Base-by-base conservation (phyloP, 2,888 invertebrate species). In the Diploptera punctata region DNA sequence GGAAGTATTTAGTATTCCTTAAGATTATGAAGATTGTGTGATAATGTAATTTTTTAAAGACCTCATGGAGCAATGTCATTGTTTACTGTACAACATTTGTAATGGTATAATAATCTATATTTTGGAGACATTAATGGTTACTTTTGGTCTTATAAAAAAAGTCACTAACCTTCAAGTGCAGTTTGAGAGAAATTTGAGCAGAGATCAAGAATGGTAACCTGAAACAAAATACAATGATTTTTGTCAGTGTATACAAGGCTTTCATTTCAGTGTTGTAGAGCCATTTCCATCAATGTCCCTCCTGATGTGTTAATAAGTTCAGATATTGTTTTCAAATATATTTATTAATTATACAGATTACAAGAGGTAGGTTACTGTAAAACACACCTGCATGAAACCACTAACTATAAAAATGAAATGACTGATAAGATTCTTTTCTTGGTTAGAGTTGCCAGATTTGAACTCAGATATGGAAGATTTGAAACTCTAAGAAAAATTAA, bases 171-270 rank as follows among this genome's bases (percentile, higher is more conserved):
- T 60, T 38, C 44, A 49, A 68, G 60, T 68, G 61, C 68, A 68
- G 47, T 67, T n/a, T 72, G 68, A 72, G 72, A 72, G 72, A 72
- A 62, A n/a, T 38, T 65, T 26, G 54, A 47, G 69, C 61, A 44
- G 52, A 65, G 67, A 57, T 60, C 52, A 67, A 71, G 47, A 71
- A 72, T 75, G 75, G 69, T 75, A 75, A 75, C 75, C 75, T 75
- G 75, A 75, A 67, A 70, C 75, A 75, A 72, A 75, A 75, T 75
- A 75, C 75, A 75, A 73, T 75, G 70, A 71, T 72, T 72, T 74
- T 75, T 75, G 75, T 75, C 75, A 75, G 72, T 74, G 72, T 70
- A 75, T 26, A 33, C 19, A 16, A 57, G 62, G 61, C 61, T 70
- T 70, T 70, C 47, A 65, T 65, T 65, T 65, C 47, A 57, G 16